phyloP scores from a whole-genome alignment of 2,797 vertebrate species.

The Borostomias antarcticus region DNA sequence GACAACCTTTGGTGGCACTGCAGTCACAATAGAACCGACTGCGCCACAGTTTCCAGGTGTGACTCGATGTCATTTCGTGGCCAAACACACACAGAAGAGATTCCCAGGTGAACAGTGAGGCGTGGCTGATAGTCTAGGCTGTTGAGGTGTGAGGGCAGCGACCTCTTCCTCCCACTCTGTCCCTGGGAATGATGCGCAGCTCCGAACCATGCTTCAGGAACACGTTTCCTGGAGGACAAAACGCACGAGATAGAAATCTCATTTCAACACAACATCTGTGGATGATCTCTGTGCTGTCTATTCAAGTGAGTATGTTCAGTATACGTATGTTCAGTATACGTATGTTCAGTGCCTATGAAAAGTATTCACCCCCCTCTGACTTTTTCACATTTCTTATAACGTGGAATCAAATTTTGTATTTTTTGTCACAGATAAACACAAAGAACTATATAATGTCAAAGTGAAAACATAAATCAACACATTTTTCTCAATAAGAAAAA shows the following conservation, averaged over 20 bases:
- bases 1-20: too few relatives aligned
- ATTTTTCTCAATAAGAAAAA: too few relatives aligned
- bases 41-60: conserved; percentile 16
- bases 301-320: too few relatives aligned
- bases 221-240: conserved; percentile 86
- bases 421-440: too few relatives aligned
- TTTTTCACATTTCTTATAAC: too few relatives aligned
- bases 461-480: too few relatives aligned
- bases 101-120: conserved; percentile 35
- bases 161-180: conserved; percentile 85
- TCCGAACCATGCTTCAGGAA: conserved; percentile 98
- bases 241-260: background rate
- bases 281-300: background rate
- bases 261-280: conserved; percentile 2
- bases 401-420: too few relatives aligned
- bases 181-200: conserved; percentile 95
- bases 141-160: conserved; percentile 40
- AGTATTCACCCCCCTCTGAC: too few relatives aligned
- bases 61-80: conserved; percentile 54
- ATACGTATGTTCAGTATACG: too few relatives aligned
- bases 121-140: conserved; percentile 37
- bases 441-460: too few relatives aligned
- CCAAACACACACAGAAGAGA: background rate
- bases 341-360: background rate
- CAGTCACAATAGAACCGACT: background rate